phyloP scores from a whole-genome alignment of 2,113 vertebrate genomes.

The Galemys pyrenaicus region DNA sequence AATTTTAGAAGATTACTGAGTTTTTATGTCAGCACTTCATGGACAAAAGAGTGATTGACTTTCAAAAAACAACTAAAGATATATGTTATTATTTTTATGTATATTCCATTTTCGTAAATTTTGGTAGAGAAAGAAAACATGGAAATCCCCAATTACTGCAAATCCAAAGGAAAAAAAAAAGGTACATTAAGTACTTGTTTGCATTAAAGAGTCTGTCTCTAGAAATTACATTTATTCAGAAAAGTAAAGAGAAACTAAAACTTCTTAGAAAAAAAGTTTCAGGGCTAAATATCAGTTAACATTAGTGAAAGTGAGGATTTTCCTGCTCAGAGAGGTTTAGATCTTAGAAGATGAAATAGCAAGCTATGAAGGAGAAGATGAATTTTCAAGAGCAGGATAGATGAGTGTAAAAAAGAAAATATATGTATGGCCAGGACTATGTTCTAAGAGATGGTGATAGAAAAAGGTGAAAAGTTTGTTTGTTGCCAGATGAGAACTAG shows the following conservation, averaged over 20 bases:
- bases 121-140: neutral
- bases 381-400: neutral
- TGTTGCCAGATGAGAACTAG: neutral
- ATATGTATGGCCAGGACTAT: neutral
- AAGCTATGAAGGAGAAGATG: constrained; percentile 3
- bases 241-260: constrained; percentile 17
- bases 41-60: neutral
- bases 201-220: neutral
- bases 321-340: neutral
- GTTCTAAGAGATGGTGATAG: neutral
- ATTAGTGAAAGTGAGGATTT: constrained; percentile 2
- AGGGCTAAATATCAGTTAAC: constrained; percentile 36
- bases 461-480: neutral
- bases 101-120: neutral
- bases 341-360: constrained; percentile 21
- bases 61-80: neutral
- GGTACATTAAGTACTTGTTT: neutral
- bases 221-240: constrained; percentile 32
- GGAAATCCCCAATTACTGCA: neutral
- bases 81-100: neutral
- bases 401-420: neutral
- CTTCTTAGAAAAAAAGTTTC: neutral
- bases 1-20: neutral
- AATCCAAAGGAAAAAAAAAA: neutral
- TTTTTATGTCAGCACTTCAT: constrained; percentile 1